Evolutionary conservation across 1,140 invertebrate genomes (phyloP).

Genomic region (Eumaeus atala): DNA sequence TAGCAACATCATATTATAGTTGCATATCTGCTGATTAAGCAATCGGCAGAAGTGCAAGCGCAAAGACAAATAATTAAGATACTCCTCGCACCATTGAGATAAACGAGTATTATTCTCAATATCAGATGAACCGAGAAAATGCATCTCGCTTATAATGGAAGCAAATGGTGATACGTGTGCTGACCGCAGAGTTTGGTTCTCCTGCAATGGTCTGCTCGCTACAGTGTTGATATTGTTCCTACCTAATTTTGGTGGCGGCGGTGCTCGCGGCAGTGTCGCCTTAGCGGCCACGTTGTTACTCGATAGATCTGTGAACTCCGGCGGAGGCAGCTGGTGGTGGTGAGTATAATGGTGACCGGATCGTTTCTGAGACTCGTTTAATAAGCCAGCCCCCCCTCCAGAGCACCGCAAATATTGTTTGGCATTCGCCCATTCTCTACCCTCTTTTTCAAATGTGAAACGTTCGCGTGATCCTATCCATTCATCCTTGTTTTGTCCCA

Average conservation of each 20-base stretch:
- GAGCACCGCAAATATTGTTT: conserved; percentile 86
- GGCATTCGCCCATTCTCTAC: conserved; percentile 90
- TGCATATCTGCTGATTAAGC: too few relatives aligned
- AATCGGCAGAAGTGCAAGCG: too few relatives aligned
- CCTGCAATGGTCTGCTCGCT: conserved; percentile 76
- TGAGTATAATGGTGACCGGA: conserved; percentile 80
- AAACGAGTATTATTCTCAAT: too few relatives aligned
- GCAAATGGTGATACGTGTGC: too few relatives aligned
- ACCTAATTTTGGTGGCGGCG: conserved; percentile 82
- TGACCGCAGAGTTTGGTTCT: conserved; percentile 77
- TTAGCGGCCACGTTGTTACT: conserved; percentile 78
- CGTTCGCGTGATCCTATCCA: conserved; percentile 72
- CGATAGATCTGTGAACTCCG: conserved; percentile 84
- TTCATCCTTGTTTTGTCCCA: conserved; percentile 87
- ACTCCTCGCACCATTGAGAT: too few relatives aligned
- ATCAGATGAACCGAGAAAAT: too few relatives aligned
- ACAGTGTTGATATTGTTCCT: conserved; percentile 77
- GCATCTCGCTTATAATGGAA: too few relatives aligned
- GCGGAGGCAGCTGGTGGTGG: conserved; percentile 85
- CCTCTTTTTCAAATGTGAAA: conserved; percentile 79
- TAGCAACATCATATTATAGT: too few relatives aligned
- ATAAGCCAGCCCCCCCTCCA: conserved; percentile 80
- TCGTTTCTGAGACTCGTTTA: conserved; percentile 78
- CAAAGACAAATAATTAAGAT: too few relatives aligned
- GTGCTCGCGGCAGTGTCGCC: conserved; percentile 78